phyloP scores from a whole-genome alignment of 2,797 vertebrate species.

The Eulemur coronatus region DNA sequence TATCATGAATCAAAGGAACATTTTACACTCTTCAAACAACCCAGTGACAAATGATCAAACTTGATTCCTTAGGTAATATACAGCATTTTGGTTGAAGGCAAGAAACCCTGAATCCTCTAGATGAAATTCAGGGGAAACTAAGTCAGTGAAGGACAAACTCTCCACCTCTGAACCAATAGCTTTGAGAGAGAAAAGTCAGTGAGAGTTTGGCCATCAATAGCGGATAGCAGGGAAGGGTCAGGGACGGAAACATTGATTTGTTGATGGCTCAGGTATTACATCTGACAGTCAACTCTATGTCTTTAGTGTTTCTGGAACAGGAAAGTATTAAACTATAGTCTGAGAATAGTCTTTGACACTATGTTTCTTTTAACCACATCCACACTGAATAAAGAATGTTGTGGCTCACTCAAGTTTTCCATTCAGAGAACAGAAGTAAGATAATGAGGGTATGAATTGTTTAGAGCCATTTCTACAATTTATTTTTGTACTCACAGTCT shows the following conservation, averaged over 20 bases:
- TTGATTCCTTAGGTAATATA: not conserved
- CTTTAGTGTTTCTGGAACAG: not conserved
- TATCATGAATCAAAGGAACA: not conserved
- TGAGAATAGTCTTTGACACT: not conserved
- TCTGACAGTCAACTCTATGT: not conserved
- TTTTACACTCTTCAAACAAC: not conserved
- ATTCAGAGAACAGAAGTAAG: not conserved
- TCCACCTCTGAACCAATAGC: not conserved
- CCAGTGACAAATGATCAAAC: not conserved
- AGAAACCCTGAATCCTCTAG: not conserved
- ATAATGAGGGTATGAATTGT: not conserved
- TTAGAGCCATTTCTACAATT: not conserved
- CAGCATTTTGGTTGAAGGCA: not conserved
- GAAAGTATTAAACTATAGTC: not conserved
- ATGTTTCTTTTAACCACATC: not conserved
- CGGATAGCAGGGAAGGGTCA: rapidly evolving
- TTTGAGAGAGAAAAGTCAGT: not conserved
- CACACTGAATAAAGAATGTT: not conserved
- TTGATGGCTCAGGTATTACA: not conserved
- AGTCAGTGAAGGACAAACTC: not conserved
- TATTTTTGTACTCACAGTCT: not conserved
- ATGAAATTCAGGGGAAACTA: not conserved
- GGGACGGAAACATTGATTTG: not conserved
- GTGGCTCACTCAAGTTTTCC: not conserved
- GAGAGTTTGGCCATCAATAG: not conserved